phyloP scores from a whole-genome alignment of 1,140 invertebrate genomes.

The Pomacea maculata region DNA sequence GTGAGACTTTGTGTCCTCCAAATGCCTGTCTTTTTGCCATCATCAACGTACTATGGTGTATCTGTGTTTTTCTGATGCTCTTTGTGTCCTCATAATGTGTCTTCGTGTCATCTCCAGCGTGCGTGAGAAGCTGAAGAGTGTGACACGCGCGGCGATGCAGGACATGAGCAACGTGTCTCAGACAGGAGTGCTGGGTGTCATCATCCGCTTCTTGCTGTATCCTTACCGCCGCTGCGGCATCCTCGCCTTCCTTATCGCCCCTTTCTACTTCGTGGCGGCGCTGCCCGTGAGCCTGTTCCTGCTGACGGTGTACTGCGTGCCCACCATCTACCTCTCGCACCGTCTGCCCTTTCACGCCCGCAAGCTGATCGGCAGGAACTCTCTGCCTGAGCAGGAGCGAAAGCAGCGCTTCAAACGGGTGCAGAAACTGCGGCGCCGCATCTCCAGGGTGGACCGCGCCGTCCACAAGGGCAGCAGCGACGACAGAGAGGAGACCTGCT shows the following conservation, averaged over 20 bases:
- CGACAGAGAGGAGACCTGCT: conserved; percentile 35
- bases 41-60: no score
- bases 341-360: conserved; percentile 55
- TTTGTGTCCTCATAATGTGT: no score
- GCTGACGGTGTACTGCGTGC: conserved; percentile 56
- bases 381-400: conserved; percentile 16
- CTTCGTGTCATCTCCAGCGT: conserved; percentile 5
- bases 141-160: conserved; percentile 45
- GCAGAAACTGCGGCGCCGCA: conserved; percentile 33
- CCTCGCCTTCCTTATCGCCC: conserved; percentile 49
- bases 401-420: conserved; percentile 32
- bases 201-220: conserved; percentile 45
- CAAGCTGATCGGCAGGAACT: conserved; percentile 38
- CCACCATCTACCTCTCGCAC: conserved; percentile 57
- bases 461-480: conserved; percentile 35
- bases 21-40: no score
- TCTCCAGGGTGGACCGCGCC: conserved; percentile 48
- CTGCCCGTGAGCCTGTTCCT: conserved; percentile 47
- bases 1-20: no score
- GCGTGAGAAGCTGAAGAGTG: conserved; percentile 54
- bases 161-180: conserved; percentile 57
- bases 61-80: no score
- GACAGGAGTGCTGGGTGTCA: conserved; percentile 52
- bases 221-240: conserved; percentile 56
- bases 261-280: conserved; percentile 46